phyloP scores from a whole-genome alignment of 53 echinoderm and acorn worm species.

The Antedon mediterranea region DNA sequence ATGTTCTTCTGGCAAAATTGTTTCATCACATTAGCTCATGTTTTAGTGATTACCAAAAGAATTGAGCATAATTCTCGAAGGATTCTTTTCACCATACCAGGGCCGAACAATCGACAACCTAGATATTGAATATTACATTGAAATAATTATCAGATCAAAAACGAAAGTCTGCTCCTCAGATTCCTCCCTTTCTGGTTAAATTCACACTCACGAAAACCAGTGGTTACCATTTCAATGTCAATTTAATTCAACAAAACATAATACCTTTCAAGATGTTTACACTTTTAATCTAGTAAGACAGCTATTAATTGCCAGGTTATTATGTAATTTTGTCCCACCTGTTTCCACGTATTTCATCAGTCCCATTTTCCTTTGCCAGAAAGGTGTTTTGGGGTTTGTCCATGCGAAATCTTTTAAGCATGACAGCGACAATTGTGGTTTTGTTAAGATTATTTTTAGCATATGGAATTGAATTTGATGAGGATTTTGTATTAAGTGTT shows the following conservation, averaged over 20 bases:
- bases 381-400: not conserved
- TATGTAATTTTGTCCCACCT: not conserved
- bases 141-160: not conserved
- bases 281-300: not conserved
- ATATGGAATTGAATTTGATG: not conserved
- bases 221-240: too few species aligned
- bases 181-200: not conserved
- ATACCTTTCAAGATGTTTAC: not conserved
- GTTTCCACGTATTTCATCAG: not conserved
- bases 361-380: not conserved
- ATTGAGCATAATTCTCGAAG: not conserved
- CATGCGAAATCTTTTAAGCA: not conserved
- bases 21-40: not conserved
- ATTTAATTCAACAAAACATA: not conserved
- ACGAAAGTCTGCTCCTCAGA: not conserved
- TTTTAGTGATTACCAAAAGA: not conserved
- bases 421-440: not conserved
- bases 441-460: not conserved
- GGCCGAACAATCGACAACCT: not conserved
- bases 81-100: not conserved
- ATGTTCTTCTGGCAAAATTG: not conserved
- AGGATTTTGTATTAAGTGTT: not conserved
- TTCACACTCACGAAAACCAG: too few species aligned
- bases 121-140: not conserved
- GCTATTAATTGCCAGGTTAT: not conserved